Base-by-base conservation (phyloP, 2,113 vertebrate genomes). In the Engystomops pustulosus region DNA sequence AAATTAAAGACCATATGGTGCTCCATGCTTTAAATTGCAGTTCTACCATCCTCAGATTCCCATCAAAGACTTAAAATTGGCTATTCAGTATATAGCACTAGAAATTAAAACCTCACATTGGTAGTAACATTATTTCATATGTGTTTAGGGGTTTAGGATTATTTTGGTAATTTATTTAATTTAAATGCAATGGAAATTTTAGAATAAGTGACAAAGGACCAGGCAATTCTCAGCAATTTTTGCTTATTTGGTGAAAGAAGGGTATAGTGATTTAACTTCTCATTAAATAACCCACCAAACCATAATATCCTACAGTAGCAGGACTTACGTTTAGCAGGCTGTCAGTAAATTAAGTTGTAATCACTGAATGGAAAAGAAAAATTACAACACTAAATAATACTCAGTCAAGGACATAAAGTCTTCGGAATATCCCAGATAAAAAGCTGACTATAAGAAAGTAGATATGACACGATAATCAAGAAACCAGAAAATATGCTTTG, bases 331-430 rank as follows among this genome's bases (percentile, higher is more conserved):
- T 55, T 45, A 65, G 51, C 55, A 81, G 68, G 51, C 69, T 17
- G 69, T 45, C 60, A 55, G 25, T 85, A 53, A 27, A 44, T 83
- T 83, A 47, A 78, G 51, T 38, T 79, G 44, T 62, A 49, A 74
- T 44, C 15, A 60, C 18, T 32, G 30, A 41, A 32, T 25, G 49
- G 25, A 68, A 32, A 20, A 51, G 32, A 72, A 77, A 86, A 72
- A 71, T 71, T 58, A 72, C 65, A 51, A 41, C 74, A 79, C 23
- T 83, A 82, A 86, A 83, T 83, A 86, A 83, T 74, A 58, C 53
- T 49, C 27, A 30, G 32, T 27, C 32, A 84, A 84, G 83, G 83
- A 38, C 47, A 58, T 71, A 60, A 23, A 72, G 62, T 41, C 68
- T 60, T 77, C 30, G 3, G 34, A 60, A 60, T 32, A 20, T 76